A percentile compares a stretch with the other conserved stretches of the same genome.
phyloP scores from a whole-genome alignment of 2,888 invertebrate genomes.

The Mesoligia furuncula region DNA sequence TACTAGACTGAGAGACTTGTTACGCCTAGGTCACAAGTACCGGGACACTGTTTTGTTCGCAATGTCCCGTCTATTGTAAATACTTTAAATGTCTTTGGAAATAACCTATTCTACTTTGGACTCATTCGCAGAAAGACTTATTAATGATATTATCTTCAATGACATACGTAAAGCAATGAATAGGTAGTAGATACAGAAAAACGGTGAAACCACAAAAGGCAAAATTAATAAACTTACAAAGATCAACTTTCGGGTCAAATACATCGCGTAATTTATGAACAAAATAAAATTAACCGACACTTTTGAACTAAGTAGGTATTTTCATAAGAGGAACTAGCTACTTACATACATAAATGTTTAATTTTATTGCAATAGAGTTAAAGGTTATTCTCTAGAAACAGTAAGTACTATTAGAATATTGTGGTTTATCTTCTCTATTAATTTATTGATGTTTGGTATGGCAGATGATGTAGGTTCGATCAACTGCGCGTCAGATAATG shows the following conservation, averaged over 20 bases:
- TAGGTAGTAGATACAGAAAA: neutral
- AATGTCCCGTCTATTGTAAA: no score
- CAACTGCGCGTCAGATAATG: neutral
- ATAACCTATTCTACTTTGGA: no score
- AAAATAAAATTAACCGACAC: slow-evolving; percentile 9
- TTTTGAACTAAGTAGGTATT: slow-evolving; percentile 1
- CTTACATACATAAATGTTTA: neutral
- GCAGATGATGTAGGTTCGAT: neutral
- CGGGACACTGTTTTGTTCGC: no score
- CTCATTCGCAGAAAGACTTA: no score
- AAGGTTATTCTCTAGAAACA: neutral
- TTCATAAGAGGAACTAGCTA: neutral
- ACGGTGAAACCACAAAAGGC: neutral
- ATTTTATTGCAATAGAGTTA: neutral
- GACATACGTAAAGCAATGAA: neutral
- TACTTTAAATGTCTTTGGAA: no score
- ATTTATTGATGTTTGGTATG: neutral
- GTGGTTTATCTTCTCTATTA: neutral
- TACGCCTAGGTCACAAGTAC: no score
- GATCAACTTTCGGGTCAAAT: slow-evolving; percentile 27
- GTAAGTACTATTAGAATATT: neutral
- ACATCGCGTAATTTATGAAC: slow-evolving; percentile 5
- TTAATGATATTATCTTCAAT: slow-evolving; percentile 5
- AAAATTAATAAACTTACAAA: slow-evolving; percentile 29
- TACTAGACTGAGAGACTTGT: no score